phyloP scores from a whole-genome alignment of 2,888 invertebrate genomes.

The Parapristionchus giblindavisi region DNA sequence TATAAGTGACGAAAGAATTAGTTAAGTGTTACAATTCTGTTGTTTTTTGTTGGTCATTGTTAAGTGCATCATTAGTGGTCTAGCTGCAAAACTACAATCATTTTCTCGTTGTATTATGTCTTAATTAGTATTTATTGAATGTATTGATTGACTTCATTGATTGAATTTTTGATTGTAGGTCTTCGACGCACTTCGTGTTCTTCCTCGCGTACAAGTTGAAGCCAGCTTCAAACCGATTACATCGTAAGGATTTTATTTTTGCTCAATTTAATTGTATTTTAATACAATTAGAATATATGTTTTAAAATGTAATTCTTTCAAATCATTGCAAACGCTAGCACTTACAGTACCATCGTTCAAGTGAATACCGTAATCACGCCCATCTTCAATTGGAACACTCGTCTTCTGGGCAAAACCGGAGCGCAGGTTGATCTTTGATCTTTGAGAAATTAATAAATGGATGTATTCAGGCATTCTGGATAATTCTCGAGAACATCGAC shows the following conservation, averaged over 20 bases:
- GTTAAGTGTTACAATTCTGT: too few relatives aligned
- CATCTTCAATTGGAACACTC: slow-evolving; percentile 73
- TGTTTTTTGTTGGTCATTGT: slow-evolving; percentile 73
- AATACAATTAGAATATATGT: background rate
- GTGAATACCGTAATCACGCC: slow-evolving; percentile 72
- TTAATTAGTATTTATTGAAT: too few relatives aligned
- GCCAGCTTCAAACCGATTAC: slow-evolving; percentile 93
- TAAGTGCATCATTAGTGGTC: slow-evolving; percentile 73
- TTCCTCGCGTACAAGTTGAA: slow-evolving; percentile 85
- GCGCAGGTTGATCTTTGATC: slow-evolving; percentile 69
- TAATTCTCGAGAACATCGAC: slow-evolving; percentile 97
- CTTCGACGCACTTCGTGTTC: slow-evolving; percentile 84
- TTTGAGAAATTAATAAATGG: background rate
- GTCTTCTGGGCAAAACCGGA: slow-evolving; percentile 82
- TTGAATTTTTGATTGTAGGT: too few relatives aligned
- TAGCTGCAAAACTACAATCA: background rate
- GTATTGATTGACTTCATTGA: too few relatives aligned
- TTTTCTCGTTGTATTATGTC: too few relatives aligned
- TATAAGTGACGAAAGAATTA: too few relatives aligned
- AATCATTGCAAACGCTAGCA: background rate
- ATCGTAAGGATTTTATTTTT: slow-evolving; percentile 60
- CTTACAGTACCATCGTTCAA: slow-evolving; percentile 70
- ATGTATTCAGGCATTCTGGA: slow-evolving; percentile 96
- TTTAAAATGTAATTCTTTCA: background rate
- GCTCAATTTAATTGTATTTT: background rate